Base-by-base conservation (phyloP, 2,797 vertebrate species). In the Otolemur crassicaudatus region DNA sequence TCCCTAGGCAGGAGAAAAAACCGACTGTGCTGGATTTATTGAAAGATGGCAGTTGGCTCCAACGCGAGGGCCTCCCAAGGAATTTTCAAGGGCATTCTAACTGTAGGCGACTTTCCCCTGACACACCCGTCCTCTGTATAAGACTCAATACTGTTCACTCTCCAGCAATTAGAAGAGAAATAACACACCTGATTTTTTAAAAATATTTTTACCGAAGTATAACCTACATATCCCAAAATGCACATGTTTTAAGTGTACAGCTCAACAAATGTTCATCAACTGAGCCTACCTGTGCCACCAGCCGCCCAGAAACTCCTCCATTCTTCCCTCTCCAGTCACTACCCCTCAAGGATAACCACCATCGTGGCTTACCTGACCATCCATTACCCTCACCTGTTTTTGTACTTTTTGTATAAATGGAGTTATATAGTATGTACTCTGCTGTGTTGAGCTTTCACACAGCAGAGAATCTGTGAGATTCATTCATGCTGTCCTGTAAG, bases 331-430 rank as follows among this genome's bases (percentile, higher is more conserved):
- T 31, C 75, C 13, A 14, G 31, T 73, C 75, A 37, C 17, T 53
- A 0, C 0, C 10, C 49, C 27, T 11, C n/a, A 2, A 34, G 20
- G 22, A 25, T 2, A 56, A n/a, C 27, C 19, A 7, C 70, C 29
- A 6, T 7, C 20, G 31, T 37, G 65, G 61, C 65, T 53, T 29
- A 46, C 5, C 46, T 91, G 70, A 12, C 72, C 37, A 5, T 1
- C 23, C 3, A 12, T n/a, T 2, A 23, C 5, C n/a, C 76, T 25
- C 40, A n/a, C 79, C 22, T 23, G 6, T 46, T 72, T 46, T 22
- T 12, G 27, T 31, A 1, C 20, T 63, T 77, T 63, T 11, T 5
- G 8, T 22, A 3, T 19, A 37, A 69, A 20, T 3, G 37, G 60
- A 17, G 31, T 65, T 46, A 14, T 8, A 25, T 0, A 23, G 20